phyloP scores from a whole-genome alignment of 2,113 vertebrate genomes.

The Lates calcarifer region DNA sequence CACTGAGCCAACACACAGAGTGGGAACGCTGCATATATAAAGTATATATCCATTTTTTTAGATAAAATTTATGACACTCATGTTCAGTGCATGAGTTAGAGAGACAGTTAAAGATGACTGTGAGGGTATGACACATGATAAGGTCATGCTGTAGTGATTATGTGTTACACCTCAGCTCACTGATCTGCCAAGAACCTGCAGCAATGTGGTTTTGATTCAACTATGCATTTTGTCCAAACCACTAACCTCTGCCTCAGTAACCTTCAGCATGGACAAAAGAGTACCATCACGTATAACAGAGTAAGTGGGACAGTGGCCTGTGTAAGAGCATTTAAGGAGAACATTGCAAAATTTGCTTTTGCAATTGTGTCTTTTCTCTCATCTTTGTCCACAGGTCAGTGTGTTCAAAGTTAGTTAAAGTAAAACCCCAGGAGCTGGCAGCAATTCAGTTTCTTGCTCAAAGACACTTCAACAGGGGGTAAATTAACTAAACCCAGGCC shows the following conservation, averaged over 20 bases:
- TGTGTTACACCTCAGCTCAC: background rate
- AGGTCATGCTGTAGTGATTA: constrained; percentile 2
- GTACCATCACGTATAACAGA: background rate
- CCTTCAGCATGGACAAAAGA: constrained; percentile 38
- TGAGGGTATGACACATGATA: constrained; percentile 18
- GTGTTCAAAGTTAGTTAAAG: background rate
- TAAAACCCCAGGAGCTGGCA: background rate
- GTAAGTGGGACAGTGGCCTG: background rate
- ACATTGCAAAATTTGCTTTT: constrained; percentile 11
- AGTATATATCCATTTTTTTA: background rate
- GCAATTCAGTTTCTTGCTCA: constrained; percentile 2
- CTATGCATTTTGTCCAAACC: constrained; percentile 26
- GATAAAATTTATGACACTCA: constrained; percentile 13
- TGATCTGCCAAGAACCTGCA: constrained; percentile 28
- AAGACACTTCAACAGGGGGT: constrained; percentile 1
- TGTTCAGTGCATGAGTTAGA: background rate
- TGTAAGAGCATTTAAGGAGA: background rate
- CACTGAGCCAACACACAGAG: background rate
- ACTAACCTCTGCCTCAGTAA: constrained; percentile 57
- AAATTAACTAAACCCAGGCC: background rate
- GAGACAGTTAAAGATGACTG: constrained; percentile 14
- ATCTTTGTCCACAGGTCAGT: background rate
- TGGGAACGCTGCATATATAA: background rate
- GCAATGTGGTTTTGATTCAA: constrained; percentile 45
- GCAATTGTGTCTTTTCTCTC: background rate